Conservation (phyloP, 2,888 invertebrate genomes). For the Mythimna impura region DNA sequence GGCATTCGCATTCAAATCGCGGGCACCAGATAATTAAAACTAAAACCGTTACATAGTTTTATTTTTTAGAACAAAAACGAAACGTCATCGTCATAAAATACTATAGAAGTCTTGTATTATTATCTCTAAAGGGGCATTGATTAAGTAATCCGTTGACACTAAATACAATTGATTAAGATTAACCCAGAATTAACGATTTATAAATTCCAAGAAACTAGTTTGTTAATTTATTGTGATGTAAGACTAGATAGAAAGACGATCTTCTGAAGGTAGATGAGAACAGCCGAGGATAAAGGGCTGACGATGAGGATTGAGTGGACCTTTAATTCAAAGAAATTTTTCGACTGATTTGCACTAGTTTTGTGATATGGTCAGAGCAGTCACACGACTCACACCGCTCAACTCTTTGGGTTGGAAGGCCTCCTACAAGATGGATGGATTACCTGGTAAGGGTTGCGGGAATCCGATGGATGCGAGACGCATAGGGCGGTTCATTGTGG, state of each 20-base stretch:
- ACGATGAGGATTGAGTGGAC: background rate
- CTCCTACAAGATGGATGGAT: too few species aligned
- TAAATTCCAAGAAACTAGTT: constrained; percentile 16
- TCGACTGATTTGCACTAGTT: constrained; percentile 1
- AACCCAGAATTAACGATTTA: constrained; percentile 15
- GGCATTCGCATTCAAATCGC: too few species aligned
- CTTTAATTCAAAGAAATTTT: background rate
- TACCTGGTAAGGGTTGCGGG: too few species aligned
- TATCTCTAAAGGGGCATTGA: constrained; percentile 2
- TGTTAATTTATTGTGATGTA: background rate
- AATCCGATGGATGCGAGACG: too few species aligned
- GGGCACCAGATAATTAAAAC: too few species aligned
- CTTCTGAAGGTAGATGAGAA: background rate
- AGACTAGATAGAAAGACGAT: background rate
- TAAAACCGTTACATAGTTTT: too few species aligned
- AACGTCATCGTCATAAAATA: background rate
- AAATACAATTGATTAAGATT: constrained; percentile 46
- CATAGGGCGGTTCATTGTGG: too few species aligned
- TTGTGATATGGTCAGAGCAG: background rate
- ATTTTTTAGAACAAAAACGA: background rate
- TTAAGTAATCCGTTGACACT: constrained; percentile 40
- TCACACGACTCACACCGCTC: too few species aligned
- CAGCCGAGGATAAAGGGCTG: background rate
- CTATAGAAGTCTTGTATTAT: background rate
- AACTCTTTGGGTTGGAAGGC: too few species aligned